These are phyloP conservation scores for Aleiodes testaceus DNA, from an alignment of 2,888 invertebrate genomes.

Conservation along the genomic window DNA sequence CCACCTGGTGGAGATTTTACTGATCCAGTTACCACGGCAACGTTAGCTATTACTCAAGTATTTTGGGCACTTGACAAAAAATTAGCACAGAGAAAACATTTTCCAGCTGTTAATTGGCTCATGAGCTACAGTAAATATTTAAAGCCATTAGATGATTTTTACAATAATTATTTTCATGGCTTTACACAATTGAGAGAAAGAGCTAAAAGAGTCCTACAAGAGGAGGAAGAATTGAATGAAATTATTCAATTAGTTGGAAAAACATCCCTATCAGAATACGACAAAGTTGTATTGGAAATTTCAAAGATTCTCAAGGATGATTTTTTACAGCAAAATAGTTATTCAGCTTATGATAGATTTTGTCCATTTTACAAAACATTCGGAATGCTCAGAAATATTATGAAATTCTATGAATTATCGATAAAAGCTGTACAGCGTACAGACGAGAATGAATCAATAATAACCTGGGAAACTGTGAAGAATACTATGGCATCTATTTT, in stretches of 20 bases:
- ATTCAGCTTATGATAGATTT: slow-evolving; percentile 93
- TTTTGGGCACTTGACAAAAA: slow-evolving; percentile 99
- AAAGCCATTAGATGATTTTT: slow-evolving; percentile 96
- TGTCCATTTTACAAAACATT: slow-evolving; percentile 99
- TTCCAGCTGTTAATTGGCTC: slow-evolving; percentile 99
- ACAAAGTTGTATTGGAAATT: slow-evolving; percentile 97
- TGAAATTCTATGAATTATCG: slow-evolving; percentile 96
- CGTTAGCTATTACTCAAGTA: slow-evolving; percentile 96
- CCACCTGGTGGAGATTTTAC: slow-evolving; percentile 99
- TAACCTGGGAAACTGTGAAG: slow-evolving; percentile 95
- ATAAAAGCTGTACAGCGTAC: slow-evolving; percentile 95
- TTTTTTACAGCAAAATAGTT: slow-evolving; percentile 97
- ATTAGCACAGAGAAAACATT: slow-evolving; percentile 97
- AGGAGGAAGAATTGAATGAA: slow-evolving; percentile 98
- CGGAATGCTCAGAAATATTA: slow-evolving; percentile 97
- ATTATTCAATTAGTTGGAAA: slow-evolving; percentile 99
- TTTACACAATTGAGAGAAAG: slow-evolving; percentile 95
- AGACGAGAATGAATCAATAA: slow-evolving; percentile 95
- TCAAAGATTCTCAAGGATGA: slow-evolving; percentile 97
- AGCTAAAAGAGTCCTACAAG: slow-evolving; percentile 92
- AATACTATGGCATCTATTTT: slow-evolving; percentile 94
- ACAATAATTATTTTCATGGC: slow-evolving; percentile 95
- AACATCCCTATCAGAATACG: slow-evolving; percentile 95
- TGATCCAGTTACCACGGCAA: slow-evolving; percentile 99
- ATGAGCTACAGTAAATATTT: slow-evolving; percentile 96